Evolutionary conservation across 2,797 vertebrate genomes (phyloP), one percentile per base, ranked within the genome.

Genomic region (Cynodonichthys magdalenae): DNA sequence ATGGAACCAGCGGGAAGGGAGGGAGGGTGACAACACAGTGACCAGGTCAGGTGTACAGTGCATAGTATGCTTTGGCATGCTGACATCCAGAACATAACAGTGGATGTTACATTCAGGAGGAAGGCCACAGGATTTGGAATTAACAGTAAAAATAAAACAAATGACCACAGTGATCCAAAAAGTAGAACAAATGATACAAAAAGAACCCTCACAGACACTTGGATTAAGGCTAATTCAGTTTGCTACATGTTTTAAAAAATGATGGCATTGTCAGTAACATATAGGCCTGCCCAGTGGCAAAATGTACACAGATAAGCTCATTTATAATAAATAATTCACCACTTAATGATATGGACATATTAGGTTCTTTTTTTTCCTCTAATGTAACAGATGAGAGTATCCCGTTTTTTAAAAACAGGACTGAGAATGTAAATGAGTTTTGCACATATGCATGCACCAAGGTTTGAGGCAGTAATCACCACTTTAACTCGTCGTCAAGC

Each of bases 1-100:
- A 82, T 54, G 36, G 62, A 83, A 87, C 85, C 83, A 74, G 84
- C 77, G 52, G 90, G 89, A 9, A 6, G 31, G 31, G 31, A 31
- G 11, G 36, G 36, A 14, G 3, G 36, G 36, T 12, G 36, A 87
- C 72, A 85, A 91, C 94, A 95, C 94, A 95, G 94, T 95, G 94
- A 94, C 86, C 87, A 92, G 94, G 94, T 94, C 94, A 88, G 89
- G 90, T 92, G 87, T 90, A 94, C 92, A 94, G 94, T 95, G 94
- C 93, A 93, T 94, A 93, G 93, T 91, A 92, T 92, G 93, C 93
- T 95, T 95, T 95, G 94, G 94, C 94, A 94, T 94, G 94, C 93
- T 92, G 91, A 94, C 93, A 90, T 94, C 93, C 92, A 89, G 92
- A 94, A 93, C 85, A 91, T 93, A 94, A 94, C 91, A 79, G 76